Base-by-base conservation (phyloP, 2,888 invertebrate genomes). In the Acrobasis suavella region DNA sequence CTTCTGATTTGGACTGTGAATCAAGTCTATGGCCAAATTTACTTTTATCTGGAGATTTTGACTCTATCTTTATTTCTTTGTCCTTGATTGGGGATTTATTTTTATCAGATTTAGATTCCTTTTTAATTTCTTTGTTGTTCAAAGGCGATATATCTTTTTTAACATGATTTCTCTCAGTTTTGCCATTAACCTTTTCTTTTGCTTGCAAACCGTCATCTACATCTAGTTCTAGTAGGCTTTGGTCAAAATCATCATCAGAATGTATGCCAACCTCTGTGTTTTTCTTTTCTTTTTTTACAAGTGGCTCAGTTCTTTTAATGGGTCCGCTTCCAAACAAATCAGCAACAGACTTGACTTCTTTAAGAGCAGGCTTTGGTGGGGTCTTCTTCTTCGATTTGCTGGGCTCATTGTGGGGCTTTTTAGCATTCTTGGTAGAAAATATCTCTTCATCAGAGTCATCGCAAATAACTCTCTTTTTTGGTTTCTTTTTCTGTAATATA, bases 211-310 rank as follows among this genome's bases (percentile, higher is more conserved):
- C 81, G 66, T 89, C 80, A 61, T 85, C 76, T 70, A 93, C 93
- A 85, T 96, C 96, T 64, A 96, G 81, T 77, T 95, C 94, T 66
- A 94, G 77, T 15, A 96, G 84, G 16, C 95, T 95, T 72, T 94
- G 93, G 74, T 95, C 95, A 84, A 97, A 96, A 63, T 95, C 94
- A 39, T 95, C 94, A 86, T 96, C 94, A 73, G 94, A 93, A 78
- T 95, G 95, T 71, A 94, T 92, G 38, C 94, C 89, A n/a, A 82
- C 80, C 76, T 92, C 91, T 38, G 90, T 91, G 39, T 82, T 82
- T 74, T 83, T 92, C 76, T 83, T 89, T 73, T 69, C 78, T 81
- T 85, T 93, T 77, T 80, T 90, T 32, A 86, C 89, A 81, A 82
- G 80, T 69, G 74, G 91, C 78, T 93, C 93, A 9, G 93, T 85